Base-by-base conservation (phyloP, 1,140 invertebrate species). In the Tetramorium alpestre region DNA sequence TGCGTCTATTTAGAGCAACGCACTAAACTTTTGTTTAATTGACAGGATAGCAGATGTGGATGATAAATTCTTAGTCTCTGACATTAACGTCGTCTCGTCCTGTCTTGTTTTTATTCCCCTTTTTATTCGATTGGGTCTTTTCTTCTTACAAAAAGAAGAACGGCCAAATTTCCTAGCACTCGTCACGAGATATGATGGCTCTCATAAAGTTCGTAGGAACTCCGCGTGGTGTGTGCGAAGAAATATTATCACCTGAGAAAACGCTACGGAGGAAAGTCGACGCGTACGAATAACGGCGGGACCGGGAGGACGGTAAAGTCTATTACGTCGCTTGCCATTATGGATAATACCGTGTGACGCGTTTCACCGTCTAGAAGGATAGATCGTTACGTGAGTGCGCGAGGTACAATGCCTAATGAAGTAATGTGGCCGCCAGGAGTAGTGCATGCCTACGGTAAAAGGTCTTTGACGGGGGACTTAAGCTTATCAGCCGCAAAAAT, bases 241-340 rank as follows among this genome's bases (percentile, higher is more conserved):
- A 85, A 65, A 85, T 62, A 51, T 87, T 44, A 84, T 84, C 67
- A 62, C 51, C 86, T n/a, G 70, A 75, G 70, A 51, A 73, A 65
- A 41, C 47, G 69, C 58, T 28, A 22, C 13, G 33, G 10, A 25
- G 25, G 13, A 70, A 73, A 64, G 33, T 75, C 49, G 18, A 44
- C 47, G 41, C 62, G 18, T 87, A 54, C 51, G 49, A 62, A 47
- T 25, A 54, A 28, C 25, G 28, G 16, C 22, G 56, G 16, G 25
- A 2, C 16, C 1, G 33, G 28, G 7, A 64, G 54, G 47, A 67
- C 10, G 38, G 38, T 47, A 72, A 75, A 60, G 86, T 85, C 72
- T 41, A 51, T 81, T 80, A 70, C n/a, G 41, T 25, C 49, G 78
- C 18, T 22, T 78, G 82, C 33, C 56, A 58, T 73, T 65, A 72